Evolutionary conservation across 2,888 invertebrate species (phyloP).

Genomic region (Cerastis leucographa): DNA sequence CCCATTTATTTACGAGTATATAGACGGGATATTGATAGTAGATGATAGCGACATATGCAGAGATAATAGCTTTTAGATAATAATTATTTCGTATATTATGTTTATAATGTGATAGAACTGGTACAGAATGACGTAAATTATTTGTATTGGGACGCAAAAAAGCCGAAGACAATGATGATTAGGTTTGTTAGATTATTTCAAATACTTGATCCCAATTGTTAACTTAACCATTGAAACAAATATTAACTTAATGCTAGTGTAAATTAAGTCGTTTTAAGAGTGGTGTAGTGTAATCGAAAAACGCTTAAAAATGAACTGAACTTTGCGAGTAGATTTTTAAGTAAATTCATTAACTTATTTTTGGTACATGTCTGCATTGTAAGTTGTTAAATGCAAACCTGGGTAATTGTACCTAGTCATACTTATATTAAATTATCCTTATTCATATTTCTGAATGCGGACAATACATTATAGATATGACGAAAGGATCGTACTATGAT

Average conservation of each 20-base stretch:
- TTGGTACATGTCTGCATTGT: too few species aligned
- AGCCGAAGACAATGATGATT: neutral
- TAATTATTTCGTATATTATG: neutral
- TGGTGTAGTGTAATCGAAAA: neutral
- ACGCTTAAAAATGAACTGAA: too few species aligned
- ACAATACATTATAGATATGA: neutral
- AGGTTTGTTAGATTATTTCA: too few species aligned
- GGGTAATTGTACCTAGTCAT: too few species aligned
- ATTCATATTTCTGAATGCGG: neutral
- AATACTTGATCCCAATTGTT: neutral
- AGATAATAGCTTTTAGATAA: neutral
- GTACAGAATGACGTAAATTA: neutral
- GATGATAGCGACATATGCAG: neutral
- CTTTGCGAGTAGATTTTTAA: too few species aligned
- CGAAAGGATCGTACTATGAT: neutral
- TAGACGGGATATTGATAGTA: slow-evolving; percentile 4
- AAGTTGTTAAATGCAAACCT: too few species aligned
- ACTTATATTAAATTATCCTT: neutral
- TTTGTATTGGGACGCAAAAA: neutral
- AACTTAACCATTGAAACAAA: neutral
- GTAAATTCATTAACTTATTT: too few species aligned
- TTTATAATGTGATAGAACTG: neutral
- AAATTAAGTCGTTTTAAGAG: neutral
- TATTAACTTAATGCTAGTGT: neutral
- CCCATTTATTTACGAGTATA: slow-evolving; percentile 10